Evolutionary conservation across 2,797 vertebrate genomes (phyloP).

Genomic region (Rhabdomys pumilio): DNA sequence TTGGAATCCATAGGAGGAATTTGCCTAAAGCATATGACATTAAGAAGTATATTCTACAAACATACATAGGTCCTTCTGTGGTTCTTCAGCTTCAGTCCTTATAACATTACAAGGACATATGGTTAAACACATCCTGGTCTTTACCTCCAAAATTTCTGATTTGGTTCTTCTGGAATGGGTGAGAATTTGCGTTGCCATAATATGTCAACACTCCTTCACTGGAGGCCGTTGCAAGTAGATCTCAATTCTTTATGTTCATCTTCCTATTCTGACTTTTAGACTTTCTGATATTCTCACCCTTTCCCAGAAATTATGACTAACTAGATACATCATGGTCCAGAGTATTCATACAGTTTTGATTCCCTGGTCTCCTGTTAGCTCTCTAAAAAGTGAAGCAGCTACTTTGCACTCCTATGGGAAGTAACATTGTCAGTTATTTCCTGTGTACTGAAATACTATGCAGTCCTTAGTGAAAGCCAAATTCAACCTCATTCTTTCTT

Average conservation of each 20-base stretch:
- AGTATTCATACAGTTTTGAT: background rate
- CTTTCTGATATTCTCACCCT: background rate
- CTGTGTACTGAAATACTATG: background rate
- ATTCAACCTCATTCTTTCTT: background rate
- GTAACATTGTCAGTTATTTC: background rate
- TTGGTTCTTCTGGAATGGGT: background rate
- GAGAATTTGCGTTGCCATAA: background rate
- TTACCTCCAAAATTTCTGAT: background rate
- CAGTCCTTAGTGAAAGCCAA: background rate
- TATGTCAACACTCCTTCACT: background rate
- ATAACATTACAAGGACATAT: background rate
- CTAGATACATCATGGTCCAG: background rate
- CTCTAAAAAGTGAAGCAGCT: background rate
- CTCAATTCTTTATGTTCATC: background rate
- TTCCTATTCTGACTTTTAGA: background rate
- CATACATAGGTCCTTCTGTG: background rate
- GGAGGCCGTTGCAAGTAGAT: background rate
- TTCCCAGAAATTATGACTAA: background rate
- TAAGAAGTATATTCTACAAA: background rate
- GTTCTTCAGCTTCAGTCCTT: background rate
- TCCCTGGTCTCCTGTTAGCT: background rate
- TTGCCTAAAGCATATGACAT: background rate
- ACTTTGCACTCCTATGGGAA: background rate
- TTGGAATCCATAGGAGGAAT: background rate
- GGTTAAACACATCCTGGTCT: background rate